Base-by-base conservation (phyloP, 2,888 invertebrate species). In the Mylabris sibirica region DNA sequence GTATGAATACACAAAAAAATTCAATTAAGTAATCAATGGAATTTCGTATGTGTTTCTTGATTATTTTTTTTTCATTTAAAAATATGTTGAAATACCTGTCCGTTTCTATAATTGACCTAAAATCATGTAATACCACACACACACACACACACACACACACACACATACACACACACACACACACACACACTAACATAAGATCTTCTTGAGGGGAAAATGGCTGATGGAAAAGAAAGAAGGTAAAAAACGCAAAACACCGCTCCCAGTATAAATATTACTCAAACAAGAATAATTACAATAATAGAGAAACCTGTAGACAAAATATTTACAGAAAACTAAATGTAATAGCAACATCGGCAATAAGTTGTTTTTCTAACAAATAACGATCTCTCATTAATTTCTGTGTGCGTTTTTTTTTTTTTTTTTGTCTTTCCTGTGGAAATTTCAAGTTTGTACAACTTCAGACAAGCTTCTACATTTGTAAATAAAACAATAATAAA, bases 231-330 rank as follows among this genome's bases (percentile, higher is more conserved):
- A 44, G 30, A 30, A 30, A 30, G 5, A 30, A 8, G 30, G 30
- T 4, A 30, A 30, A 30, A 30, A 30, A 30, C 5, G 30, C 30
- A 1, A 4, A 41, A n/a, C 2, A 8, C 44, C 44, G n/a, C 44
- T 44, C 44, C 44, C 44, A 38, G 14, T 17, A 17, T 41, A 41
- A n/a, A 17, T n/a, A 44, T 11, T 44, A 44, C 17, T 17, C 44
- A 44, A 44, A 44, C 44, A 17, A 44, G 17, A 44, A 44, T 44
- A 44, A 44, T 44, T 44, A 44, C 38, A 38, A 38, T 44, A 44
- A 44, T 44, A n/a, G 44, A 30, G 30, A 30, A 8, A 44, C 44
- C 6, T 17, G 44, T 44, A 44, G 44, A 44, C 44, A 44, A 44
- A 44, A 44, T 44, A 44, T 44, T 44, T 44, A 44, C 44, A 44